Base-by-base conservation (phyloP, 2,888 invertebrate species). In the Hydriomena furcata region DNA sequence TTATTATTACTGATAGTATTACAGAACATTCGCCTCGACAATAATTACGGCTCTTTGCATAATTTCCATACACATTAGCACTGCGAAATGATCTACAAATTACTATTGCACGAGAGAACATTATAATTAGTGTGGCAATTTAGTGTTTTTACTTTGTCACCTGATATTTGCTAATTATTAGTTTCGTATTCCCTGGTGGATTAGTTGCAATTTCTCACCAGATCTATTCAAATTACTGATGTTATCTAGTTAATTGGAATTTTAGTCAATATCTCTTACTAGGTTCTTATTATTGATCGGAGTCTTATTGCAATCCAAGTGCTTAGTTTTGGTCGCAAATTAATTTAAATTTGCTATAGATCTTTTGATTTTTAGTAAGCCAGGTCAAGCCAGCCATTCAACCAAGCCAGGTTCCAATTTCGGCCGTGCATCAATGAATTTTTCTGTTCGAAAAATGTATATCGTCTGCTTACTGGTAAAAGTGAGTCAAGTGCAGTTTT, bases 41-140 rank as follows among this genome's bases (percentile, higher is more conserved):
- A 71, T 85, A 85, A 87, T 85, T 85, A 82, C 80, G 62, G 71
- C 75, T 83, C 76, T 83, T 82, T 81, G 80, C 82, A 79, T 85
- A 85, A 84, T 84, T 84, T 85, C 78, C 82, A 82, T 79, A 77
- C 76, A 79, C 87, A 84, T 87, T 86, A 84, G 80, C 82, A 79
- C 76, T 76, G 79, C 80, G 68, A 79, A 83, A 83, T 82, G 76
- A 82, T 84, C 82, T 81, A 77, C 81, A 83, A 85, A 83, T 85
- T 83, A 79, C 84, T 77, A 69, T 73, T 65, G 75, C 76, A 63
- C 67, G 72, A 76, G 74, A 76, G 73, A 73, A 73, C 73, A 73
- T 82, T 81, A 84, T 84, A 84, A 83, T 75, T 72, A 66, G 63
- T 64, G 56, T 37, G 30, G 71, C 81, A 82, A 82, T 85, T 84